phyloP scores from a whole-genome alignment of 2,888 invertebrate species.

The Gortyna flavago region DNA sequence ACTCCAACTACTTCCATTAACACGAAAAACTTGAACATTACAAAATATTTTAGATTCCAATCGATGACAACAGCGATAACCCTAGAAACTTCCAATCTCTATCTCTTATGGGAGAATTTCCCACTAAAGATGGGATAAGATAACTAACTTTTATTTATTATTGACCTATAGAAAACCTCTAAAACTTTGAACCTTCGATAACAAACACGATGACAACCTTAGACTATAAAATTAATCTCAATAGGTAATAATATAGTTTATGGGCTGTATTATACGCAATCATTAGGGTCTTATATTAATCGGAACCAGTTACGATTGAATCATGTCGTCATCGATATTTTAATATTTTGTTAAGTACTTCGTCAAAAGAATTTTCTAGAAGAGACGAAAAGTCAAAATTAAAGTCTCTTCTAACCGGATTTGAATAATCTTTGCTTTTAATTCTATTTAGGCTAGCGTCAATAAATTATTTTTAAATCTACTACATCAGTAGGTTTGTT shows the following conservation, averaged over 20 bases:
- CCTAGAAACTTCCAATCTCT: neutral
- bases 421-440: neutral
- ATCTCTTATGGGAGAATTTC: conserved; percentile 49
- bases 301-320: conserved; percentile 27
- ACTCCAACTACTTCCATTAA: neutral
- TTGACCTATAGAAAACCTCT: conserved; percentile 1
- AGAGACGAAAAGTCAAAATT: neutral
- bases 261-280: conserved; percentile 34
- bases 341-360: neutral
- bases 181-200: conserved; percentile 13
- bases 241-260: conserved; percentile 40
- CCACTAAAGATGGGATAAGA: conserved; percentile 39
- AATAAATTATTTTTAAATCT: conserved; percentile 3
- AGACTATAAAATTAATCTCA: conserved; percentile 44
- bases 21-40: neutral
- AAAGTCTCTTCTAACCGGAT: neutral
- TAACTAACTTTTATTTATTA: conserved; percentile 22
- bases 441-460: neutral
- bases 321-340: conserved; percentile 46
- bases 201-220: conserved; percentile 21
- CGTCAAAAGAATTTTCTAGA: neutral
- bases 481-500: neutral
- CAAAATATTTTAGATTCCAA: conserved; percentile 25
- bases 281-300: conserved; percentile 26
- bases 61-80: conserved; percentile 19